These are phyloP conservation scores for Agonopterix heracliana DNA, from an alignment of 2,888 invertebrate genomes.

Conservation along the genomic window DNA sequence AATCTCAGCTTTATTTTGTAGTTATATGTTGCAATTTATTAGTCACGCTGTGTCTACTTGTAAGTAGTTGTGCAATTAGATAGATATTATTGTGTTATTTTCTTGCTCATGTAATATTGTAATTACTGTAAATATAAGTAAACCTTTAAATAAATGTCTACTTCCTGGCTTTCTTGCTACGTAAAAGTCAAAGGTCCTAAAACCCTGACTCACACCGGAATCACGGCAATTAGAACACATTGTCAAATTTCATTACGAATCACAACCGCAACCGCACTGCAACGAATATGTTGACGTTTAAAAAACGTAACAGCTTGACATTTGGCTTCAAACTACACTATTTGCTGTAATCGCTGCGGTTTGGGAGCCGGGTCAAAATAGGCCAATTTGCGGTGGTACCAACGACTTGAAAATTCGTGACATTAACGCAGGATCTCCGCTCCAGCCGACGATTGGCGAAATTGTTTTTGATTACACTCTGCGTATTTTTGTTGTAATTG, in stretches of 20 bases:
- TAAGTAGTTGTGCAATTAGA: no score
- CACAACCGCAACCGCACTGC: conserved; percentile 33
- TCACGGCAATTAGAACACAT: conserved; percentile 50
- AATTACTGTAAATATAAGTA: no score
- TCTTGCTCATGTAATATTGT: no score
- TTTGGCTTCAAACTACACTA: conserved; percentile 35
- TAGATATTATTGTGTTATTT: no score
- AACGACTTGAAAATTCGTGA: conserved; percentile 42
- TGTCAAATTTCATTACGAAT: conserved; percentile 36
- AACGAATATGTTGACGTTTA: conserved; percentile 33
- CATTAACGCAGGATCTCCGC: conserved; percentile 55
- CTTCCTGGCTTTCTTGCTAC: no score
- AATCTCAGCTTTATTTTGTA: no score
- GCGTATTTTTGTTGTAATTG: conserved; percentile 33
- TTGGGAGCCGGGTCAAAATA: conserved; percentile 32
- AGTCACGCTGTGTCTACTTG: no score
- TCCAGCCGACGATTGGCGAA: conserved; percentile 37
- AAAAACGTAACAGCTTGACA: conserved; percentile 41
- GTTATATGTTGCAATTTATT: no score
- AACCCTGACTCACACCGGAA: conserved; percentile 16
- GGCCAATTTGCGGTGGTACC: conserved; percentile 42
- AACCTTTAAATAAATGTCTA: no score
- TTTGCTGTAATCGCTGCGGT: conserved; percentile 36
- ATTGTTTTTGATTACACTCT: conserved; percentile 57
- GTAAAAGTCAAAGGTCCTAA: not conserved